A percentile compares a stretch with the other conserved stretches of the same genome.
Conservation (phyloP, 2,888 invertebrate genomes). For the Trissolcus japonicus region DNA sequence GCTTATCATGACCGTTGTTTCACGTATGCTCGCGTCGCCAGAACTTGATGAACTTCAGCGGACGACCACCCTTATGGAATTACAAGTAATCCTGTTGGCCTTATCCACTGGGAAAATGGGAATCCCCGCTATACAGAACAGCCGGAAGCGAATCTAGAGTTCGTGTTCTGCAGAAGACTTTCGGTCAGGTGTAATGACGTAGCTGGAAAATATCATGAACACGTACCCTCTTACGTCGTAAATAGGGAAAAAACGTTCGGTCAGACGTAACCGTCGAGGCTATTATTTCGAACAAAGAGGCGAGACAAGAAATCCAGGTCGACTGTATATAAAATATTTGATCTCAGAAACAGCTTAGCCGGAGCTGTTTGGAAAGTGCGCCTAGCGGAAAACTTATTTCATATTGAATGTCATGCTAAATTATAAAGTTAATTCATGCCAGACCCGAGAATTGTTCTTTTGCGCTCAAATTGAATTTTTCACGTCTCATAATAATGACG, state of each 20-base stretch:
- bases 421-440: conserved; percentile 6
- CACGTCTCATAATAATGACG: neutral
- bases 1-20: conserved; percentile 22
- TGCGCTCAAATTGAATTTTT: neutral
- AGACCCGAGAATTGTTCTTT: neutral
- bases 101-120: conserved; percentile 28
- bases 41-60: conserved; percentile 26
- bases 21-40: conserved; percentile 10
- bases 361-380: conserved; percentile 8
- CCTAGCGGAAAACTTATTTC: conserved; percentile 16
- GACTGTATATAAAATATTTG: conserved; percentile 23
- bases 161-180: neutral
- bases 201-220: no score
- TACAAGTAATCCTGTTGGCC: conserved; percentile 31
- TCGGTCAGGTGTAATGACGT: no score
- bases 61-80: conserved; percentile 28
- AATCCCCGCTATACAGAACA: conserved; percentile 12
- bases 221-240: no score
- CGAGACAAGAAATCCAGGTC: conserved; percentile 22
- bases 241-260: no score
- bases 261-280: neutral
- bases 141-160: conserved; percentile 12
- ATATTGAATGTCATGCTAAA: conserved; percentile 13
- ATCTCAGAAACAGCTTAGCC: conserved; percentile 19
- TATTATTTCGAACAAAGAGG: conserved; percentile 24